Evolutionary conservation across 2,113 vertebrate genomes (phyloP).

Genomic region (Prietella phreatophila): DNA sequence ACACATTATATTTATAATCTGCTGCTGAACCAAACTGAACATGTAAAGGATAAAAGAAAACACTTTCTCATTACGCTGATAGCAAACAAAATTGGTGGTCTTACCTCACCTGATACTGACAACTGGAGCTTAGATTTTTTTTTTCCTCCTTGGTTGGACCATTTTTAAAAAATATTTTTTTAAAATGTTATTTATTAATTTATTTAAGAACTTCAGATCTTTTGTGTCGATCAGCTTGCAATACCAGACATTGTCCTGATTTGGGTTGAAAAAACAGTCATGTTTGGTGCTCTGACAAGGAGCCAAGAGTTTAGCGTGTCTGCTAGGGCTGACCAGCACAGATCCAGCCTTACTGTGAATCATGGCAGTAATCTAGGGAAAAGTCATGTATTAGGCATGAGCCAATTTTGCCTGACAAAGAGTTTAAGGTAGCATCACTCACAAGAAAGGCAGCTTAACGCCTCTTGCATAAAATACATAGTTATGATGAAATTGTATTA

Average conservation of each 20-base stretch:
- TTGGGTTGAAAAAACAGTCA: background rate
- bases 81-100: background rate
- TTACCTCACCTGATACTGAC: background rate
- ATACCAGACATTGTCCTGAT: background rate
- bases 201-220: background rate
- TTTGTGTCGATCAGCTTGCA: background rate
- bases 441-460: background rate
- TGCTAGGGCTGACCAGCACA: background rate
- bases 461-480: background rate
- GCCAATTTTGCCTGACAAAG: background rate
- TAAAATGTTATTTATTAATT: too few species aligned
- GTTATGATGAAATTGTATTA: background rate
- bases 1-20: background rate
- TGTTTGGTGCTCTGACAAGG: background rate
- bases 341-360: background rate
- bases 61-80: background rate
- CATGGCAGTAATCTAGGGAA: background rate
- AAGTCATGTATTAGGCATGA: background rate
- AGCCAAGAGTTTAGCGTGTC: background rate
- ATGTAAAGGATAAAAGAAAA: background rate
- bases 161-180: background rate
- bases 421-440: background rate
- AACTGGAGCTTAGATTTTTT: too few species aligned
- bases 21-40: background rate
- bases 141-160: background rate